Conservation (phyloP, 2,888 invertebrate species). For the Eupsilia transversa region DNA sequence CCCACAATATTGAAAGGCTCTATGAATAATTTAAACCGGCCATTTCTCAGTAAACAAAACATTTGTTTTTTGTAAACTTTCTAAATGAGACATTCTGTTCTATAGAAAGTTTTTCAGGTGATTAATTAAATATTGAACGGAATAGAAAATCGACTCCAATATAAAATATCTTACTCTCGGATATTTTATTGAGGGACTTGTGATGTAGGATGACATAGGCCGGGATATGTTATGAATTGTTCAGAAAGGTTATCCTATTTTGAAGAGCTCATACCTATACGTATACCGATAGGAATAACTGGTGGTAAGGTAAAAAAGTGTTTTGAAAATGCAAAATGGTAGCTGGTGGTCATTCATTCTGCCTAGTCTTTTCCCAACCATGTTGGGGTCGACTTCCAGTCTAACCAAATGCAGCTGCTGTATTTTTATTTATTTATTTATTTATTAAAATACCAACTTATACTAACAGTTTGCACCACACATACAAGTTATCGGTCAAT, state of each 20-base stretch:
- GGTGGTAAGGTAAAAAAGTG: neutral
- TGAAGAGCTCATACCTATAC: neutral
- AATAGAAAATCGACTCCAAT: constrained; percentile 5
- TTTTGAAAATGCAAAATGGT: too few species aligned
- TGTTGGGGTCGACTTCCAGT: too few species aligned
- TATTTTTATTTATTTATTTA: too few species aligned
- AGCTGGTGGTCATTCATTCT: too few species aligned
- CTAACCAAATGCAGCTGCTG: too few species aligned
- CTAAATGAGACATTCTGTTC: neutral
- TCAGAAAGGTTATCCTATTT: constrained; percentile 24
- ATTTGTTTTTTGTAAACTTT: neutral
- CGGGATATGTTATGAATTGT: constrained; percentile 25
- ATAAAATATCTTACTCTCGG: constrained; percentile 2
- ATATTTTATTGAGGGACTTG: constrained; percentile 13
- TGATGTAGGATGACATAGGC: constrained; percentile 31
- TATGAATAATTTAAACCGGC: neutral
- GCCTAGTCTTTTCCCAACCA: too few species aligned
- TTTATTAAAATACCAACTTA: too few species aligned
- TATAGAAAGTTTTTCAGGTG: neutral
- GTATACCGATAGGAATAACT: neutral
- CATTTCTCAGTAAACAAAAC: neutral
- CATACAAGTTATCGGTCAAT: too few species aligned
- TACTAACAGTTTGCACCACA: too few species aligned
- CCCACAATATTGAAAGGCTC: neutral
- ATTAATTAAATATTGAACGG: constrained; percentile 1